These are phyloP conservation scores for Cephus sareptanus DNA, from an alignment of 2,888 invertebrate species.

Conservation along the genomic window DNA sequence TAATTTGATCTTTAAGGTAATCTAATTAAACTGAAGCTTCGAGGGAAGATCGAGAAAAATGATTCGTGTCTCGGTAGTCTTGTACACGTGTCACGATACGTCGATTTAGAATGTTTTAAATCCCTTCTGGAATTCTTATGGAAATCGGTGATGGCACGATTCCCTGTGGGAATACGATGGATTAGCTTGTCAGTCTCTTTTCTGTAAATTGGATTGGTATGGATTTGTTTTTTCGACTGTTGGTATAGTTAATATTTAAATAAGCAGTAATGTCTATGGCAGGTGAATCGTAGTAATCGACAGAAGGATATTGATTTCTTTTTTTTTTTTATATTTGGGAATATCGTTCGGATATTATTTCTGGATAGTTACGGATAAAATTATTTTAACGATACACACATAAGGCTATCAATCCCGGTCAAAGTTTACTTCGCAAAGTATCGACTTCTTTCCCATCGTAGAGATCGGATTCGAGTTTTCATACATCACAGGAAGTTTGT, in stretches of 20 bases:
- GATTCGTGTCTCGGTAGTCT: not conserved
- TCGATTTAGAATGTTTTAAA: not conserved
- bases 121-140: not conserved
- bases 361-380: not conserved
- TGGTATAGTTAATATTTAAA: not conserved
- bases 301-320: not conserved
- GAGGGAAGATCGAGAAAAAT: constrained; percentile 6
- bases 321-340: not conserved
- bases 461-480: not conserved
- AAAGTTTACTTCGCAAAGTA: not conserved
- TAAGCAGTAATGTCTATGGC: not conserved
- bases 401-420: not conserved
- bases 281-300: not conserved
- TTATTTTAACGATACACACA: not conserved
- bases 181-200: not conserved
- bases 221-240: not conserved
- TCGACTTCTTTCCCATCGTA: not conserved
- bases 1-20: not conserved
- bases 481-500: not conserved
- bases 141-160: not conserved
- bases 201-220: not conserved
- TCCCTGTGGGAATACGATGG: not conserved
- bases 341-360: not conserved
- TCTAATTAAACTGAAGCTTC: constrained; percentile 15
- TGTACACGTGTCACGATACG: not conserved